Base-by-base conservation (phyloP, 2,113 vertebrate genomes). In the Arvicanthis niloticus region DNA sequence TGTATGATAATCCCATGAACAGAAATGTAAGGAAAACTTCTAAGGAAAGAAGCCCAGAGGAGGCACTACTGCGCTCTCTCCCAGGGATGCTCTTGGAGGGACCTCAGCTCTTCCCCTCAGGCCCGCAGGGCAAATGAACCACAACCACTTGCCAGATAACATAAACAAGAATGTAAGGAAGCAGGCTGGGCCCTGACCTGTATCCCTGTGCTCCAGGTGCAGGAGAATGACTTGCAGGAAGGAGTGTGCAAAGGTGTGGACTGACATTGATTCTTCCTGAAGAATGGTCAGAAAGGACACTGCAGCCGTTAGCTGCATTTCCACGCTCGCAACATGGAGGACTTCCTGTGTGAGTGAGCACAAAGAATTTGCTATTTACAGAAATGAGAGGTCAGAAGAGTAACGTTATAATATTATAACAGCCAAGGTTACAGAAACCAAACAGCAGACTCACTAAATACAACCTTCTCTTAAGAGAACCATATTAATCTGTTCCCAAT, bases 251-350 rank as follows among this genome's bases (percentile, higher is more conserved):
- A 99, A 99, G 0, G 99, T 99, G 97, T 99, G 99, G 97, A 99
- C 98, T 72, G 99, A 99, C 96, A 99, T 98, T 0, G 99, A 99
- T 94, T 99, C 99, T 67, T 99, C 99, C 98, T 99, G 99, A 11
- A 99, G 99, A 97, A 99, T 98, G 97, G 99, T 99, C 98, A 99
- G 89, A 98, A 99, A 99, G 0, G 99, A 99, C n/a, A 98, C 98
- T 0, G 99, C 99, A 58, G 99, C 99, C 5, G 99, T 99, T 77
- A 99, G 98, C 98, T 99, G 99, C 99, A 99, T 99, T 91, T 99
- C 99, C 96, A 98, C 98, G 72, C 99, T 99, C 0, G 99, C 99
- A 86, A 99, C 99, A 13, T 98, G 99, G 56, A 99, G 98, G 96
- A 99, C 99, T 95, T 99, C 99, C 99, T 99, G 98, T 80, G 48